phyloP scores from a whole-genome alignment of 53 echinoderm and acorn worm species.

The Crossaster papposus region DNA sequence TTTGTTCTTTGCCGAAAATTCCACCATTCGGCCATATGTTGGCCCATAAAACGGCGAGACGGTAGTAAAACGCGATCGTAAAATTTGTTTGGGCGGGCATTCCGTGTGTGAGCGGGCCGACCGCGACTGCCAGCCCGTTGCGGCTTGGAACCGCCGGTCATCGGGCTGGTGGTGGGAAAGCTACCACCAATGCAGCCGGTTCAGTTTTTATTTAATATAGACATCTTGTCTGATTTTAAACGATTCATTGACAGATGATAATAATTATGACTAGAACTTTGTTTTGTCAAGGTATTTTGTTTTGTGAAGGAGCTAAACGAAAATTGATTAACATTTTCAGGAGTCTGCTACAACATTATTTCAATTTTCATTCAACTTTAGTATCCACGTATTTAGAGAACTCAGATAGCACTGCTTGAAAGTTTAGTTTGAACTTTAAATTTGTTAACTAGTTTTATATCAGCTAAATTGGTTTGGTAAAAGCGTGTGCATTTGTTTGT shows the following conservation, averaged over 20 bases:
- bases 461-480: too few species aligned
- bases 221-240: background rate
- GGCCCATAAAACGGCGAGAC: constrained; percentile 53
- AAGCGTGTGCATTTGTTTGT: too few species aligned
- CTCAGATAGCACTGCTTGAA: too few species aligned
- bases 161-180: background rate
- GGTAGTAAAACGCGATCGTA: constrained; percentile 50
- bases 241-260: background rate
- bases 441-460: too few species aligned
- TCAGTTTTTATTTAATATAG: background rate
- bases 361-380: too few species aligned
- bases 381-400: too few species aligned
- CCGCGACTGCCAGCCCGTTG: background rate
- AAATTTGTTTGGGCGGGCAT: constrained; percentile 52
- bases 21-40: constrained; percentile 48
- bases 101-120: background rate
- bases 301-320: too few species aligned
- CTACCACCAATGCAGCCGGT: background rate
- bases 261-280: background rate
- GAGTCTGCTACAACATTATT: too few species aligned
- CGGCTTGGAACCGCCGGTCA: background rate
- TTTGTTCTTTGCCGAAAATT: constrained; percentile 60
- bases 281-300: background rate
- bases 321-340: too few species aligned
- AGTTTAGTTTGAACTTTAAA: too few species aligned